A percentile compares a stretch with the other conserved stretches of the same genome.
phyloP scores from a whole-genome alignment of 2,797 vertebrate species.

The Acipenser oxyrinchus region DNA sequence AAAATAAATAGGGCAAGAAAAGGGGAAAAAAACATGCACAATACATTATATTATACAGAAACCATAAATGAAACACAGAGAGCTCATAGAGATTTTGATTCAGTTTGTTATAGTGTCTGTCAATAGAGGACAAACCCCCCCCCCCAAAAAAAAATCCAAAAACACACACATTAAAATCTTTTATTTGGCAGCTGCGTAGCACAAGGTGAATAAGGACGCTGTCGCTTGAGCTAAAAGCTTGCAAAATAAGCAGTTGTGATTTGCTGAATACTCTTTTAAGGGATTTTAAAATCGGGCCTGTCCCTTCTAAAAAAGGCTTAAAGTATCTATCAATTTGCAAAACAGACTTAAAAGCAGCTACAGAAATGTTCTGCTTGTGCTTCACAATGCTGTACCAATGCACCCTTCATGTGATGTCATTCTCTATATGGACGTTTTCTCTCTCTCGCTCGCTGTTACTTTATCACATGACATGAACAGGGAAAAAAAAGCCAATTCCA shows the following conservation, averaged over 20 bases:
- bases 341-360: conserved; percentile 64
- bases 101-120: too few relatives aligned
- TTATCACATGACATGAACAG: conserved; percentile 49
- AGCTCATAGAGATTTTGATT: too few relatives aligned
- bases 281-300: conserved; percentile 55
- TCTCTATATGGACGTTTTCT: conserved; percentile 59
- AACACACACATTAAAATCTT: conserved; percentile 8
- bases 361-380: conserved; percentile 60
- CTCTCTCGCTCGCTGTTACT: conserved; percentile 52
- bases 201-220: background rate
- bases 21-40: too few relatives aligned
- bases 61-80: too few relatives aligned
- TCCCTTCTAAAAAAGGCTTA: conserved; percentile 39
- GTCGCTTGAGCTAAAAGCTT: conserved; percentile 30
- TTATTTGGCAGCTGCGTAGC: background rate
- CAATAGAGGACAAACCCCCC: too few relatives aligned
- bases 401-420: conserved; percentile 64
- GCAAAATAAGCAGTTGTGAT: conserved; percentile 50
- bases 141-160: too few relatives aligned
- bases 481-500: conserved; percentile 48
- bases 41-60: too few relatives aligned
- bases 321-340: conserved; percentile 72
- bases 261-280: conserved; percentile 50
- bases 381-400: conserved; percentile 40
- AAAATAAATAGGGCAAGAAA: too few relatives aligned